These are phyloP conservation scores for Gymnoscelis rufifasciata DNA, from an alignment of 2,888 invertebrate species.

Conservation along the genomic window DNA sequence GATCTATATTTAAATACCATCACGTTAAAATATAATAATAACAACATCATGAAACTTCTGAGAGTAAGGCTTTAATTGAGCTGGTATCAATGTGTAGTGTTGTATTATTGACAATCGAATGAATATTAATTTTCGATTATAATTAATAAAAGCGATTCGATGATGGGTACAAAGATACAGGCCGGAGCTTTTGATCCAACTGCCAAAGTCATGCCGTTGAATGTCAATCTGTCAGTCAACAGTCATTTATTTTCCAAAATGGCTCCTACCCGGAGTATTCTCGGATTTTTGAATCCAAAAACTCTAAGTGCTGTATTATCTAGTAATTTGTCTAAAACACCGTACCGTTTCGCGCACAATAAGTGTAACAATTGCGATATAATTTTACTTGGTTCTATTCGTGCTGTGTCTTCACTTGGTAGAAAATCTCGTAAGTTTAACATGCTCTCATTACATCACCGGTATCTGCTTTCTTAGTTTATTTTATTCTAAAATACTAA, in stretches of 20 bases:
- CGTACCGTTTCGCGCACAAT: slow-evolving; percentile 72
- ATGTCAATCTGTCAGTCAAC: slow-evolving; percentile 1
- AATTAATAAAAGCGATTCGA: no score
- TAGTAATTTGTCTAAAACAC: slow-evolving; percentile 67
- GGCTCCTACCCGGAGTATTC: slow-evolving; percentile 80
- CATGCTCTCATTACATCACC: slow-evolving; percentile 76
- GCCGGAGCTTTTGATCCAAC: no score
- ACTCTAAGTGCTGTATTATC: slow-evolving; percentile 74
- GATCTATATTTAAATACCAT: no score
- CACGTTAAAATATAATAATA: no score
- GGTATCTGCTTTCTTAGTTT: slow-evolving; percentile 22
- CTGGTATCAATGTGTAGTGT: no score
- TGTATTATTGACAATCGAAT: no score
- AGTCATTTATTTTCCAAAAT: slow-evolving; percentile 59
- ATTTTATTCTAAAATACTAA: not conserved
- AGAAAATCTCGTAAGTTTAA: slow-evolving; percentile 72
- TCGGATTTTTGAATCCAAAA: slow-evolving; percentile 79
- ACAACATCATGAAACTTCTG: no score
- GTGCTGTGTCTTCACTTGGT: slow-evolving; percentile 51
- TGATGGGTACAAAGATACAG: no score
- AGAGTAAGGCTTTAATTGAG: no score
- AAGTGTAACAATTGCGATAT: slow-evolving; percentile 67
- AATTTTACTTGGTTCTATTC: slow-evolving; percentile 48
- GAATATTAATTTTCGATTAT: no score
- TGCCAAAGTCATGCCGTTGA: not conserved